Base-by-base conservation (phyloP, 2,888 invertebrate genomes). In the Erebia aethiops region DNA sequence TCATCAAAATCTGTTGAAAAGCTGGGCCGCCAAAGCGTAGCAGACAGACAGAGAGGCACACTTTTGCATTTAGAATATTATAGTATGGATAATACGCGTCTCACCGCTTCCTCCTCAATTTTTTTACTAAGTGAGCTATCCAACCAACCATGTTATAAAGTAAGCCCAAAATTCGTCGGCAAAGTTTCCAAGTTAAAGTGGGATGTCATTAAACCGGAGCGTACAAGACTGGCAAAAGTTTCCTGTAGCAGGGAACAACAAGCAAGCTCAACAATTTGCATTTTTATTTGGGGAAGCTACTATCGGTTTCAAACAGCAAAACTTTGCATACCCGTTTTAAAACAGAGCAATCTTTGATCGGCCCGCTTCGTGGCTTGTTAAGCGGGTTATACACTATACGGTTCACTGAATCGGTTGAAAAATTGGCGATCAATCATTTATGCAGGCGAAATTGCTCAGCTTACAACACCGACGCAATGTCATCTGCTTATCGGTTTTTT, bases 281-380 rank as follows among this genome's bases (percentile, higher is more conserved):
- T 89, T 88, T 89, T 88, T 88, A 87, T 89, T 87, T 83, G 79
- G 81, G 82, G 82, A 84, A 84, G 82, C 85, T 83, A 80, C 82
- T 85, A 85, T 86, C 84, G 81, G 80, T 82, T 81, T 83, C 83
- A 77, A 82, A 86, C 84, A 85, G 84, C 86, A 84, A 85, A 88
- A 88, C 83, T 87, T 89, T 84, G 83, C 82, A 82, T 86, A 85
- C 84, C 83, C 78, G 79, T 87, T 88, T 85, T 84, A 81, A 86
- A 89, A 87, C 84, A 85, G 85, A 85, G 79, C 86, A 88, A 88
- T 89, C 87, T 89, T 87, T 89, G 90, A 91, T 89, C 89, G 88
- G 86, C 80, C 82, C 81, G 78, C 79, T 82, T 82, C 78, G 79
- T 79, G 85, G 86, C 82, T 83, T 83, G 81, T 80, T 74, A 78